Evolutionary conservation across 37 sponge, comb jelly and placozoan species (phyloP).

Genomic region (Spongia lamella): DNA sequence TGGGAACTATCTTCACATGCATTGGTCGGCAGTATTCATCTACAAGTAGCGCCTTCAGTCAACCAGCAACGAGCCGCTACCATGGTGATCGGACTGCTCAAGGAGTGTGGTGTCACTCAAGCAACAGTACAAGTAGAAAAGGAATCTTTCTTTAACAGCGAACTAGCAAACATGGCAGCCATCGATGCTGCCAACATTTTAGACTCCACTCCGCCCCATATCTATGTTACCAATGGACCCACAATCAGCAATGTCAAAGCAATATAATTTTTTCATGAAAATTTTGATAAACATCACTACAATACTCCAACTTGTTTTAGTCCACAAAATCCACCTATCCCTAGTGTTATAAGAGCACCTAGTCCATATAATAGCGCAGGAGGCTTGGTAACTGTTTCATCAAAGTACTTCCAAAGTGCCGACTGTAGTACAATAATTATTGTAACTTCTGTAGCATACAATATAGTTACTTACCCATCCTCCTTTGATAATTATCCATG

Average conservation of each 20-base stretch:
- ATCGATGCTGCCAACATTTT: neutral
- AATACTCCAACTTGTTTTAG: neutral
- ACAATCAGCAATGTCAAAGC: slow-evolving; percentile 52
- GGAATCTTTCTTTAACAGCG: slow-evolving; percentile 57
- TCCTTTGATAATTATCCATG: no score
- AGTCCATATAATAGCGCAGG: no score
- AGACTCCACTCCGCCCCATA: slow-evolving; percentile 58
- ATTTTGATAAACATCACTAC: neutral
- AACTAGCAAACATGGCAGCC: neutral
- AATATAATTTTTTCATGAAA: slow-evolving; percentile 3
- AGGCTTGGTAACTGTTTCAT: no score
- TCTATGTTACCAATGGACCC: slow-evolving; percentile 88
- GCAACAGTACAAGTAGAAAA: slow-evolving; percentile 92
- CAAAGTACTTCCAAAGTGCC: no score
- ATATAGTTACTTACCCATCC: no score
- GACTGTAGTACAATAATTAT: no score
- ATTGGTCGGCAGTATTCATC: slow-evolving; percentile 77
- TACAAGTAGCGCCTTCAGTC: slow-evolving; percentile 69
- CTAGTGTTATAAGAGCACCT: no score
- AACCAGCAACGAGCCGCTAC: slow-evolving; percentile 85
- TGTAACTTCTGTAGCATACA: no score
- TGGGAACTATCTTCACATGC: slow-evolving; percentile 79
- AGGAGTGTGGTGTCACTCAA: slow-evolving; percentile 66
- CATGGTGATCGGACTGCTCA: slow-evolving; percentile 70
- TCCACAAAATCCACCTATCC: neutral